Base-by-base conservation (phyloP, 2,888 invertebrate species). In the Augochlorella aurata region DNA sequence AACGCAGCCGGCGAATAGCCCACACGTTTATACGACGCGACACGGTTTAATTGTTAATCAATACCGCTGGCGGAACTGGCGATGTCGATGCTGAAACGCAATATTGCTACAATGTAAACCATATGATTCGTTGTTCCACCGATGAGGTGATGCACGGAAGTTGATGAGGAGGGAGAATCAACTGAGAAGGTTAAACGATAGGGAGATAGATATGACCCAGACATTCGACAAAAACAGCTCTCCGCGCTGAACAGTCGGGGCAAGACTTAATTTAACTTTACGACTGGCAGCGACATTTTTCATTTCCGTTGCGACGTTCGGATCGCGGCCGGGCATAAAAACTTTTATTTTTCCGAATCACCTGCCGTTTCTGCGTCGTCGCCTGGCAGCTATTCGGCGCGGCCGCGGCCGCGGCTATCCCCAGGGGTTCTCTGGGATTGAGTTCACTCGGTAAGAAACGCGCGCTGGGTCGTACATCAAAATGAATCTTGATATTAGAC, bases 1-100 rank as follows among this genome's bases (percentile, higher is more conserved):
- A 29, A 3, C 29, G 2, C 16, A 72, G 12, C 8, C 2, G 50
- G 58, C 58, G 21, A 52, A 16, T 45, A 44, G n/a, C 18, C 50
- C 66, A 16, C 10, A n/a, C 69, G 69, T 79, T 66, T 70, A 58
- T 77, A 79, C 16, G 77, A 65, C 75, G 54, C 74, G 81, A 75
- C 78, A 58, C 70, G 79, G 61, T 67, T 82, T 82, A 85, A 82
- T 85, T 82, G 82, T 85, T 82, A 85, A 85, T 85, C 84, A 82
- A 75, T 82, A 73, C 73, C 66, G 38, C 45, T 54, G 49, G 3
- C 71, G 21, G 49, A 66, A 38, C 18, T 54, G 65, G 52, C 29
- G 61, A 16, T 29, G 24, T 29, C 29, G 18, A 18, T 61, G 21
- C 65, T 58, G 66, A 44, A 21, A 45, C 77, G 58, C 54, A 71